phyloP scores from a whole-genome alignment of 2,113 vertebrate genomes.

The Ptilorrhoa leucosticta region DNA sequence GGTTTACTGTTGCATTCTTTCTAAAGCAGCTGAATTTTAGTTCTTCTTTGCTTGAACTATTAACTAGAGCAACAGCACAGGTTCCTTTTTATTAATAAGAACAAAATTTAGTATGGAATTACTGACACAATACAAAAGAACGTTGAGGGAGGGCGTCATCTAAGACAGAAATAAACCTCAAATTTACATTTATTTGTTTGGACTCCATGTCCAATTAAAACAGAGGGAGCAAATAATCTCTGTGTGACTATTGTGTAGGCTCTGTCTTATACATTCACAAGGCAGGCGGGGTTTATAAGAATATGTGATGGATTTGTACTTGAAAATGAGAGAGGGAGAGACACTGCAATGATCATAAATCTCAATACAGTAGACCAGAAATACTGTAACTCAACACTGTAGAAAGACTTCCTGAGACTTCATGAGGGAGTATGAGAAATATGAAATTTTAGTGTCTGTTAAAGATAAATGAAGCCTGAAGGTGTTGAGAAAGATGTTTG shows the following conservation, averaged over 20 bases:
- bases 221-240: background rate
- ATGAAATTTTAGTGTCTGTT: background rate
- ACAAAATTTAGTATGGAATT: background rate
- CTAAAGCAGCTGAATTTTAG: background rate
- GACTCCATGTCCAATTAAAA: background rate
- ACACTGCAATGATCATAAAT: background rate
- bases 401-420: background rate
- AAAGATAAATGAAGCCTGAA: background rate
- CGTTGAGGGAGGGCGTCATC: background rate
- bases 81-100: background rate
- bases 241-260: background rate
- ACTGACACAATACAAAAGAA: background rate
- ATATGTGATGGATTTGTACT: background rate
- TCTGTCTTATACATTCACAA: background rate
- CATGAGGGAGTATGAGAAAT: too few relatives aligned
- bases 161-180: background rate
- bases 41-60: background rate
- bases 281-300: background rate
- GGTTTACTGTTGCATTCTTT: background rate
- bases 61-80: background rate
- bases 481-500: background rate
- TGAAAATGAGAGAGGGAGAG: background rate
- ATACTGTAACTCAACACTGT: background rate
- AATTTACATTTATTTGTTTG: background rate
- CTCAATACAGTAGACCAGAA: background rate